Base-by-base conservation (phyloP, 2,113 vertebrate species). In the Anarrhichthys ocellatus region DNA sequence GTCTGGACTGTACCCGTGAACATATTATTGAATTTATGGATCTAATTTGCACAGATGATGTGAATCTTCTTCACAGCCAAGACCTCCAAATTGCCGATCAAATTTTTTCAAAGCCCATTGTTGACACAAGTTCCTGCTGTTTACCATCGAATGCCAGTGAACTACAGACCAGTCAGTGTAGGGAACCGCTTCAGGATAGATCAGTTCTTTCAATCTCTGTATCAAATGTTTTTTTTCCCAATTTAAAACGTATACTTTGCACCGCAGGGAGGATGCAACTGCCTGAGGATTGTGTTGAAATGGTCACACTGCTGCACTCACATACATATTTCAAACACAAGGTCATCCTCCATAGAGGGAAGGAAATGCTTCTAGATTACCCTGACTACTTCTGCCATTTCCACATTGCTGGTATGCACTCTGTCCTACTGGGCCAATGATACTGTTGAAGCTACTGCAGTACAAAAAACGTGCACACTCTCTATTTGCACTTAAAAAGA, bases 1-100 rank as follows among this genome's bases (percentile, higher is more conserved):
- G 68, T 83, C 87, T 83, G 70, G 73, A 84, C 66, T 34, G 2
- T 48, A 74, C 20, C 67, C 61, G 69, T 72, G 73, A 77, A 65
- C 11, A 67, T 36, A 78, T 64, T 29, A 18, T 58, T 64, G 58
- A 27, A 67, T 48, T 76, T 32, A 38, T 46, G 14, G 36, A 7
- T 40, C n/a, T 36, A 0, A 76, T 80, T 89, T 73, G 2, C 61
- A 79, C 65, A 10, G 29, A 73, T 38, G 1, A 24, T 56, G 11
- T 20, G 5, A 66, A 56, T 70, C 27, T 71, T 59, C 71, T 46
- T 77, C 38, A 24, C 14, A 72, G 61, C 36, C 36, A 3, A 46
- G 27, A 71, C 48, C 68, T 74, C 7, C 52, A 61, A 58, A 74
- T 44, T 46, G 5, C 44, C 44, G 36, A 72, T 22, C 32, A 29